Conservation (phyloP, 2,797 vertebrate species). For the Gymnocypris eckloni region DNA sequence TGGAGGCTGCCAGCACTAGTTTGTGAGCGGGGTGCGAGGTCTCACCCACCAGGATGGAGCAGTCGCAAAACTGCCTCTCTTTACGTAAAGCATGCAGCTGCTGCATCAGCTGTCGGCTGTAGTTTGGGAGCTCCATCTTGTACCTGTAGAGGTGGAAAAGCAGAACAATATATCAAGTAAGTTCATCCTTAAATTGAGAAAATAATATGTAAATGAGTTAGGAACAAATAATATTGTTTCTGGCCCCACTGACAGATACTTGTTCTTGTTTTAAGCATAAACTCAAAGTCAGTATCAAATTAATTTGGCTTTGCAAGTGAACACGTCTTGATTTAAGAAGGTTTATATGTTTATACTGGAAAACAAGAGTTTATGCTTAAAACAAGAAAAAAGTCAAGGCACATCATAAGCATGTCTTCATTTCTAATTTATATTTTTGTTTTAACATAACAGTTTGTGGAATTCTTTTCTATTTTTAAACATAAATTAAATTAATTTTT, state of each 20-base stretch:
- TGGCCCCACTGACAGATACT: not conserved
- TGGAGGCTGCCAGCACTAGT: slow-evolving; percentile 87
- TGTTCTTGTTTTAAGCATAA: not conserved
- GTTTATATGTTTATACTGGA: not conserved
- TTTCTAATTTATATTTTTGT: not conserved
- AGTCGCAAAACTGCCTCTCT: slow-evolving; percentile 88
- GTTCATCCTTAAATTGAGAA: not conserved
- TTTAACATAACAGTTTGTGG: not conserved
- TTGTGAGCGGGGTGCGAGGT: slow-evolving; percentile 84
- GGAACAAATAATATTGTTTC: not conserved
- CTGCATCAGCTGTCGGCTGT: slow-evolving; percentile 87
- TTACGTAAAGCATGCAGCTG: slow-evolving; percentile 84
- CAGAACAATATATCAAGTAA: not conserved
- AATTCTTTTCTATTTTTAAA: not conserved
- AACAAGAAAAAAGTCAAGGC: not conserved
- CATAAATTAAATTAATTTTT: not conserved
- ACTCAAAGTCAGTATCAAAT: not conserved
- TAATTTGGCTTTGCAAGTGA: not conserved
- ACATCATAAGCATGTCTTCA: not conserved
- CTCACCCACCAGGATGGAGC: slow-evolving; percentile 83
- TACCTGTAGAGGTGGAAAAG: slow-evolving; percentile 31
- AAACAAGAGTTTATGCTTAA: not conserved
- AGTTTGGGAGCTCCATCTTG: slow-evolving; percentile 86
- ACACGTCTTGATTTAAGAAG: not conserved
- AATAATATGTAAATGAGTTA: not conserved